Base-by-base conservation (phyloP, 2,113 vertebrate genomes). In the Pterocles gutturalis region DNA sequence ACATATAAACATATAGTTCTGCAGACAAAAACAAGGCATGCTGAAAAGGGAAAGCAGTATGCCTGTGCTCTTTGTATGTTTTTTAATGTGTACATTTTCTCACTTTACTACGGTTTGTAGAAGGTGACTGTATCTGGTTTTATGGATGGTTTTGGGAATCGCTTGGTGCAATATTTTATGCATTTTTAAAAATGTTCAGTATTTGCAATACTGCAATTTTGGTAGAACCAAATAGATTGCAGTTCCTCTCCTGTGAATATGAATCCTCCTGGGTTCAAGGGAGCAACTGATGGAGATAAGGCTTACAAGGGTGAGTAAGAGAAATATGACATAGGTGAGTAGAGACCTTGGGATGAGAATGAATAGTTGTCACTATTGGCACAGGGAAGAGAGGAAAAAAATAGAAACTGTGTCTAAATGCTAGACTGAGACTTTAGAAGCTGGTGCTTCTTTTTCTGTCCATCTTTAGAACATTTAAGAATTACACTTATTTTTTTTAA, bases 131-230 rank as follows among this genome's bases (percentile, higher is more conserved):
- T 79, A 4, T 28, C 29, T 88, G n/a, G 3, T 49, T 90, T 83
- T 62, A 46, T 31, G 1, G 0, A 38, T n/a, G 62, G 51, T 76
- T 90, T 79, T 75, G 49, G 17, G 17, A 80, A 48, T 51, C 26
- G 1, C 3, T 51, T 58, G 1, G 0, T 76, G 33, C 17, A 34
- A 41, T 18, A 43, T 26, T 51, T 76, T 7, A 3, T 1, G 1
- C 17, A 18, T 64, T 64, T 80, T 60, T 12, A 1, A 0, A 34
- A 77, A 80, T 53, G 29, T 17, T 66, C 31, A 15, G 7, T 28
- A 38, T 83, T 83, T 83, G 10, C 16, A 53, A 24, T 48, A 29
- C 7, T 53, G 15, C 26, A 20, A 2, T 64, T 90, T 79, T 45
- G 4, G 6, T 55, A 55, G 53, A 90, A 55, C 9, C 2, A 61